Evolutionary conservation across 2,888 invertebrate genomes (phyloP), one percentile per base, ranked within the genome.

Genomic region (Macrosiphum euphorbiae): DNA sequence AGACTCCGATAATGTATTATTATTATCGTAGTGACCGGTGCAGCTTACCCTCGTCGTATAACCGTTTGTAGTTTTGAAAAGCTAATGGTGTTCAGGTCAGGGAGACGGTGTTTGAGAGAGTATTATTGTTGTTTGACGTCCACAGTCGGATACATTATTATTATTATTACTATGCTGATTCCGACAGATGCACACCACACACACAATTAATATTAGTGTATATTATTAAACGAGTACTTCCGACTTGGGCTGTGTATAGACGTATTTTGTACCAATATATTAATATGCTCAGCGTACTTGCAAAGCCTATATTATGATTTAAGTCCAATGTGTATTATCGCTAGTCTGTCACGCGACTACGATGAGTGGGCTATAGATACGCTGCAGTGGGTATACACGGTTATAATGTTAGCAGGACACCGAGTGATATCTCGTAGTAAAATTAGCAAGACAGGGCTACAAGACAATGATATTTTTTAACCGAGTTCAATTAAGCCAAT

Each of bases 51-150:
- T 20, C 35, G 35, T 24, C 78, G 1, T 16, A 41, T 89, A 35
- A 44, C 58, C 58, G 58, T 58, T 89, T 58, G 58, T 44, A 58
- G 44, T 89, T 58, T 89, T 58, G 88, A 88, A 88, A 28, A 44
- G 58, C 28, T 58, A 88, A 88, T 44, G 88, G n/a, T 16, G 67
- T 13, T 16, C n/a, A 67, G 55, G 20, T 55, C 4, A 20, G 55
- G 55, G n/a, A 4, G n/a, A n/a, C 13, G 78, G 35, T 2, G 35
- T 35, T 16, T 35, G 35, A 20, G 7, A 78, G 78, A 67, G 16
- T 78, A 78, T 35, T 78, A 35, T 78, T 20, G 35, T 35, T 67
- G 67, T 67, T 67, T 67, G 61, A 13, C 61, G 61, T 67, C n/a
- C 13, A n/a, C n/a, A 61, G 13, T 61, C 61, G 13, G 61, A 13